Base-by-base conservation (phyloP, 2,888 invertebrate species). In the Pyralis farinalis region DNA sequence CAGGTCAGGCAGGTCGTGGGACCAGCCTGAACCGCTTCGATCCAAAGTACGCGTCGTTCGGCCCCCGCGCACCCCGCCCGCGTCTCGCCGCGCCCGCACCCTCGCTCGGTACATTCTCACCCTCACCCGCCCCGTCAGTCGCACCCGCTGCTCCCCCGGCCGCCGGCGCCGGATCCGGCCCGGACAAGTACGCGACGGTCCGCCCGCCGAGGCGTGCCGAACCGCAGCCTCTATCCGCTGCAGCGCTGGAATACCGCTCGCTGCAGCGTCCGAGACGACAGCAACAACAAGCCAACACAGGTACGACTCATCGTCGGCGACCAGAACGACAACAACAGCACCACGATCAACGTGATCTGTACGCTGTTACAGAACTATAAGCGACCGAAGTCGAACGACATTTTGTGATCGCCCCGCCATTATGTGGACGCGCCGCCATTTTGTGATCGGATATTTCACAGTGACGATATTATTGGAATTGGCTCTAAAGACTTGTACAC, bases 11-110 rank as follows among this genome's bases (percentile, higher is more conserved):
- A 51, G 75, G 85, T 58, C 69, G 85, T 71, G 70, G 73, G 65
- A 78, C 73, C 51, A 73, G 79, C 85, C 89, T 90, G 89, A 90
- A 90, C 90, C 84, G 70, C 79, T 91, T 84, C 90, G 91, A 80
- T 84, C 91, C 81, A 70, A 92, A 92, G 71, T 90, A 89, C 74
- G 89, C 89, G 58, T 90, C 89, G 71, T 90, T 89, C 79, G 89
- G 89, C 30, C 89, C 89, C 51, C 86, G 87, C 66, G 84, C 83
- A 50, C 77, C 77, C 54, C 82, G 85, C 55, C 84, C 80, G 57
- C 86, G 84, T 51, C 78, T 75, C 65, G 70, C 79, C 65, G 79
- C 79, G 60, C 80, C 81, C 58, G 71, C 72, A 44, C 73, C 76
- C 37, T 46, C 71, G 7, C 75, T 78, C 45, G 75, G 66, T 53